Percentiles rank a stretch among this genome's conserved stretches.
phyloP scores from a whole-genome alignment of 2,113 vertebrate species.

The Thermophis baileyi region DNA sequence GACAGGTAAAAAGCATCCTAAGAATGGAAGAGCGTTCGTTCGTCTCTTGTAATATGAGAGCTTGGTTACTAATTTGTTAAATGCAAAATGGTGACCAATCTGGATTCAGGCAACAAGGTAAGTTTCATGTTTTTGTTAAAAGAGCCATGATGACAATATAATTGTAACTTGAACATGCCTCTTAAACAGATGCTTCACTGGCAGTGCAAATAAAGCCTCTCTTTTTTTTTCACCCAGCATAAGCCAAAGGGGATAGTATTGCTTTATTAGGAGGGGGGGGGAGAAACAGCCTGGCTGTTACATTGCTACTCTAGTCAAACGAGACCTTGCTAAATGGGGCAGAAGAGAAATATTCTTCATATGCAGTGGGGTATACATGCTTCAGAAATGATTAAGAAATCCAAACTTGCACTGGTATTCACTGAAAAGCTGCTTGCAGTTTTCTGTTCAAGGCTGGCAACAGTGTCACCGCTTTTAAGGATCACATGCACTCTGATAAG shows the following conservation, averaged over 20 bases:
- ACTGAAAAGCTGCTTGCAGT: neutral
- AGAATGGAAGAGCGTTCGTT: neutral
- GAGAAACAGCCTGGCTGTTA: neutral
- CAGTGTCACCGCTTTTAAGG: neutral
- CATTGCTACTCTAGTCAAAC: neutral
- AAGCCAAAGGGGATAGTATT: neutral
- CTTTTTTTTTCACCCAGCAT: neutral
- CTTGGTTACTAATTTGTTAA: neutral
- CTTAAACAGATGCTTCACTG: neutral
- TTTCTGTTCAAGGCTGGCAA: neutral
- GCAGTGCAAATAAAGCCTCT: neutral
- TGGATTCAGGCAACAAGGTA: neutral
- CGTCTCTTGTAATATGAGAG: neutral
- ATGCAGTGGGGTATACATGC: neutral
- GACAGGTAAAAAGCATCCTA: neutral
- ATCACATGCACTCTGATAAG: neutral
- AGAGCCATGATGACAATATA: neutral
- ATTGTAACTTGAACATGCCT: neutral
- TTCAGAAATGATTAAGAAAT: neutral
- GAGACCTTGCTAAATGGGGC: neutral
- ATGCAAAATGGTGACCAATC: neutral
- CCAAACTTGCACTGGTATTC: neutral
- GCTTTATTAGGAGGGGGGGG: neutral
- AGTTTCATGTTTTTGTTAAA: neutral
- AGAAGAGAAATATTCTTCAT: neutral